These are phyloP conservation scores for Eriocheir sinensis DNA, from an alignment of 1,140 invertebrate species.

Conservation along the genomic window DNA sequence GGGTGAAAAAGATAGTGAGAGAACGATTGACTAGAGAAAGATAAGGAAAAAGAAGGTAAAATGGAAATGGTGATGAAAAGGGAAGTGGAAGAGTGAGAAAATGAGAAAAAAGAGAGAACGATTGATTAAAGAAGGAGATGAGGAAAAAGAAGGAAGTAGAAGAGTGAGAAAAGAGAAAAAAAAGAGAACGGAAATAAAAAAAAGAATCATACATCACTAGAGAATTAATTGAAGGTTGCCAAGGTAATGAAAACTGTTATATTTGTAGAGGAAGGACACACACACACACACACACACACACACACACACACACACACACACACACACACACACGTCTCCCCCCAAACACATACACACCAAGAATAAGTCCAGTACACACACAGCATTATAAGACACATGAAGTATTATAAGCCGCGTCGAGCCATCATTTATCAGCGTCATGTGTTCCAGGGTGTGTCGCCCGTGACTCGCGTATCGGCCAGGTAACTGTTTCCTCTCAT, in stretches of 20 bases:
- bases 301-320: constrained; percentile 39
- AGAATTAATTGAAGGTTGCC: not conserved
- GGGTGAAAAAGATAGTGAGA: not conserved
- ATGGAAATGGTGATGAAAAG: not conserved
- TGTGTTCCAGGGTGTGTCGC: not conserved
- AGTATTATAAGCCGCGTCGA: not conserved
- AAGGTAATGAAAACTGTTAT: not conserved
- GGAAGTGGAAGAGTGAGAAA: not conserved
- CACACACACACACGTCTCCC: not conserved
- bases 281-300: not conserved
- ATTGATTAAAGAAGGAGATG: not conserved
- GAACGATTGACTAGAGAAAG: not conserved
- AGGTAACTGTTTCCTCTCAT: constrained; percentile 7
- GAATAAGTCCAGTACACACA: too few species aligned
- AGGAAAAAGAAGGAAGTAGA: not conserved
- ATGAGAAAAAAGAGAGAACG: not conserved
- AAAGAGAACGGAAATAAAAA: too few species aligned
- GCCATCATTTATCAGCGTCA: not conserved
- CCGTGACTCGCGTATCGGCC: not conserved
- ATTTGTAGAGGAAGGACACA: too few species aligned
- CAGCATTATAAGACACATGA: too few species aligned
- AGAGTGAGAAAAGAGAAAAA: too few species aligned
- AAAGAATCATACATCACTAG: too few species aligned
- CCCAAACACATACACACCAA: not conserved
- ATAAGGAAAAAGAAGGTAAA: not conserved